Base-by-base conservation (phyloP, 2,113 vertebrate species). In the Leuciscus idus region DNA sequence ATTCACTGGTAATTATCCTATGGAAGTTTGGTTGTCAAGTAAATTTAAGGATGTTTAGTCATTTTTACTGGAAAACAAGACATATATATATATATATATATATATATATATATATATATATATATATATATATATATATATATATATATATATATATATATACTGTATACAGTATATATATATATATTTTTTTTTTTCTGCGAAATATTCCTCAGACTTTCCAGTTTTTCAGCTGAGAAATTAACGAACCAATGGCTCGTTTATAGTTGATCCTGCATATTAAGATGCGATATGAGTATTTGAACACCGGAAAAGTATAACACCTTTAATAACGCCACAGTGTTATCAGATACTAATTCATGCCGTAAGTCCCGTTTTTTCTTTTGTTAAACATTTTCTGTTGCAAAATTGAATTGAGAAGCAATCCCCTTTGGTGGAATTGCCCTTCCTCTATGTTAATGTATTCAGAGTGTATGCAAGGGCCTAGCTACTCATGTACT, bases 381-480 rank as follows among this genome's bases (percentile, higher is more conserved):
- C 73, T 70, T 88, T 80, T 81, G 80, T 89, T 85, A 28, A 59
- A 61, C 23, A 83, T 83, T 85, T 86, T 89, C 66, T 72, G 36
- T 72, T 61, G 52, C 26, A 48, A 78, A 87, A 89, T 82, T 79
- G 36, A 61, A 89, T 87, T 48, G 73, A 52, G 68, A 86, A 21
- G 72, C 79, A 84, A 59, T 88, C 87, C 9, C 81, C 30, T 88
- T 87, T 81, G 13, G 74, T 57, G 88, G 43, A 86, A 88, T 90
- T 84, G 64, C n/a, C 88, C 81, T 28, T 88, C 78, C 86, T 88
- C 72, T 87, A 62, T 78, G 78, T 78, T 89, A 87, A 88, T 86
- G 74, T 68, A 66, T 84, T 86, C 86, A 21, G 81, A 88, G 64
- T 57, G 77, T 76, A 52, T 57, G 73, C 86, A 70, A 64, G 84